phyloP scores from a whole-genome alignment of 2,888 invertebrate species.

The Drosophila multiciliata region DNA sequence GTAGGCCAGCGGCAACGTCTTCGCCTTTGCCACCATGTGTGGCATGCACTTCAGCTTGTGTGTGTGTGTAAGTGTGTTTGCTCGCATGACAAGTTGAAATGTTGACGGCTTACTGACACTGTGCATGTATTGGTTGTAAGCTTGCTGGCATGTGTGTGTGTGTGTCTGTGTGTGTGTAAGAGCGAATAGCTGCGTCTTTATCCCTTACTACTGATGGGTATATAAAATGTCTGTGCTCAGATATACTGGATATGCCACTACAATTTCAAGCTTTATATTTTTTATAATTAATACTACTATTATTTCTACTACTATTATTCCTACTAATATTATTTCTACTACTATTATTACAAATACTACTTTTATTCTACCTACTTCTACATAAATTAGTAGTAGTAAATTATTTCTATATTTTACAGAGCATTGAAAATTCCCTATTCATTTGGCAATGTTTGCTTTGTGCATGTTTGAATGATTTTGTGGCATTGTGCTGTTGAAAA shows the following conservation, averaged over 20 bases:
- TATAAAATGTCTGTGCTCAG: background rate
- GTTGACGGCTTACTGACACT: conserved; percentile 77
- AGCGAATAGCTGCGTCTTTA: conserved; percentile 37
- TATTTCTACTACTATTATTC: background rate
- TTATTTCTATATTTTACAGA: conserved; percentile 2
- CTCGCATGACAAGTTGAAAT: conserved; percentile 78
- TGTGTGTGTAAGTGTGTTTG: conserved; percentile 46
- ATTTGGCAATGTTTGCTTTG: background rate
- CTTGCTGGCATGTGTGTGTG: conserved; percentile 21
- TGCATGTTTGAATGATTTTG: conserved; percentile 75
- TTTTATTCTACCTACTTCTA: background rate
- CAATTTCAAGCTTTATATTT: background rate
- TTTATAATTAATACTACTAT: background rate
- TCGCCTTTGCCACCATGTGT: conserved; percentile 33
- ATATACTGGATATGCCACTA: background rate
- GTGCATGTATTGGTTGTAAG: conserved; percentile 21
- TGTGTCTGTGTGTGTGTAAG: conserved; percentile 26
- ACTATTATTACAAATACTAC: background rate
- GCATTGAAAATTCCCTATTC: conserved; percentile 1
- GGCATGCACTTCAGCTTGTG: background rate
- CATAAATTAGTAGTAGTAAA: no score
- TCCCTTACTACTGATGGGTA: background rate
- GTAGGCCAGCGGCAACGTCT: conserved; percentile 68
- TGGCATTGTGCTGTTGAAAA: conserved; percentile 72
- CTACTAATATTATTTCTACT: background rate